Evolutionary conservation across 2,888 invertebrate species (phyloP), one percentile per base, ranked within the genome.

Genomic region (Zaprionus lineosus): DNA sequence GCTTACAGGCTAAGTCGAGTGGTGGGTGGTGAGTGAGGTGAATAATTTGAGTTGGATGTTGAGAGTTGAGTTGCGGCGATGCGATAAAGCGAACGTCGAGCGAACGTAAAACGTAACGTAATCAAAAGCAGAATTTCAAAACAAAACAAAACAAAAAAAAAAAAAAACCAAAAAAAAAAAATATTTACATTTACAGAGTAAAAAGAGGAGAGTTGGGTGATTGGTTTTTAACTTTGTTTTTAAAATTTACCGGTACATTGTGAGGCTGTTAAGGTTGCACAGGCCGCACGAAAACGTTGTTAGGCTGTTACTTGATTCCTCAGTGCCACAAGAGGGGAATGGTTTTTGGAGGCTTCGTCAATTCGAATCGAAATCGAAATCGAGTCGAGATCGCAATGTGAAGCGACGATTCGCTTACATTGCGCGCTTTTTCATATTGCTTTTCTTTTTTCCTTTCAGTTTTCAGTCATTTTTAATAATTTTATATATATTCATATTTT

Each of bases 261-360:
- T 81, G 79, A 83, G 79, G 64, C 79, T 64, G 85, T 84, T 84
- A 61, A 70, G 65, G 81, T 81, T 85, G 63, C 79, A 81, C 69
- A 83, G 70, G 79, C 83, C 83, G 79, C 85, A 84, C 79, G 85
- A 73, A 67, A 85, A 81, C 79, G 79, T 81, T 75, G 79, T 85
- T 47, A 83, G 75, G 79, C 79, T 76, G 79, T 81, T 83, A 69
- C 43, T 51, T 51, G 64, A 41, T 44, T 74, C 74, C 75, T 60
- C 33, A 46, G 68, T 31, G 31, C 21, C 57, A 57, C 57, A 73
- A 55, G 52, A 78, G 57, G 40, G 39, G 67, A 62, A 53, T 36
- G 21, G 9, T 36, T 40, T 52, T 12, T 29, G 19, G 9, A 9
- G 15, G 18, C 18, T 12, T n/a, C n/a, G n/a, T n/a, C n/a, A n/a